These are phyloP conservation scores for Rhorus exstirpatorius DNA, from an alignment of 2,888 invertebrate species.

Conservation along the genomic window DNA sequence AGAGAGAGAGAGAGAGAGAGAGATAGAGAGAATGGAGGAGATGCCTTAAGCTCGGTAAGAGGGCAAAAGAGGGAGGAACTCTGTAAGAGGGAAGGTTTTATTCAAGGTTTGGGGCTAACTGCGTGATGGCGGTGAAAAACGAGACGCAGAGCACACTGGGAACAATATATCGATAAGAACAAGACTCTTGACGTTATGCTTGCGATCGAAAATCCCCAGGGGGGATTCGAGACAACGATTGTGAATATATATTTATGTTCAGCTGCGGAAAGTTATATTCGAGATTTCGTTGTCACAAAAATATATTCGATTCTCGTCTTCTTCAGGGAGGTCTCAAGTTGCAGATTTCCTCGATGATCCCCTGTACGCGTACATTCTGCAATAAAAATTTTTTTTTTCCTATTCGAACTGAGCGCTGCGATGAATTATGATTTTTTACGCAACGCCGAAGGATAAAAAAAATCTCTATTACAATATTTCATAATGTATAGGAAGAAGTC, in stretches of 20 bases:
- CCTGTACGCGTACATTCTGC: neutral
- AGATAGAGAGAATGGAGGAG: constrained; percentile 1
- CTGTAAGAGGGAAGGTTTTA: constrained; percentile 18
- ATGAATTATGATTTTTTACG: constrained; percentile 8
- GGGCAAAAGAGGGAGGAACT: too few relatives aligned
- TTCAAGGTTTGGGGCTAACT: constrained; percentile 26
- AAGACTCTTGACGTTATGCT: constrained; percentile 48
- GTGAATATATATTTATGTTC: neutral
- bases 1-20: neutral
- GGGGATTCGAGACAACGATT: neutral
- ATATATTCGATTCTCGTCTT: constrained; percentile 51
- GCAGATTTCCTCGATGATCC: neutral
- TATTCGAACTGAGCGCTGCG: constrained; percentile 1
- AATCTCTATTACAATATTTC: constrained; percentile 13
- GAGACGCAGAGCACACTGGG: constrained; percentile 2
- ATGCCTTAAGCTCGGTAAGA: constrained; percentile 1
- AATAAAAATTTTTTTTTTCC: neutral
- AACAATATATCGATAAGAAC: constrained; percentile 51
- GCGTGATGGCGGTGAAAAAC: constrained; percentile 20
- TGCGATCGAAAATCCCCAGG: constrained; percentile 41
- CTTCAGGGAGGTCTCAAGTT: neutral
- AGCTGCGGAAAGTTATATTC: constrained; percentile 1
- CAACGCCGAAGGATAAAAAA: constrained; percentile 15
- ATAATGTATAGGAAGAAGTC: constrained; percentile 41
- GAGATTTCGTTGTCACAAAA: constrained; percentile 32